Evolutionary conservation across 2,797 vertebrate genomes (phyloP).

Genomic region (Amphiprion clarkii): DNA sequence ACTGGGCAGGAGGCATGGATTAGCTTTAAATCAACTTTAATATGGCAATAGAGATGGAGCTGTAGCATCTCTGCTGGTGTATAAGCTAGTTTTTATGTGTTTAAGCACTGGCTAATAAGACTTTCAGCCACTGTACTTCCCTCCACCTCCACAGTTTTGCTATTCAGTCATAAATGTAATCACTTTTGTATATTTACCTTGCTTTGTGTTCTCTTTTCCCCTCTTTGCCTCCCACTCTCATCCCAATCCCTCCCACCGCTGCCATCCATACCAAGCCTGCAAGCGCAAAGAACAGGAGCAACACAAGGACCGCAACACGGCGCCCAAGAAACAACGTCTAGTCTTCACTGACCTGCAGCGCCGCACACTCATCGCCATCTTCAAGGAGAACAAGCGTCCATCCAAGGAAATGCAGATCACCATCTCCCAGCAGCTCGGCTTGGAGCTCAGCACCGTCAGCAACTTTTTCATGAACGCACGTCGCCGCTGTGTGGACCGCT

Average conservation of each 20-base stretch:
- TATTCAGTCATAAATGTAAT: constrained; percentile 30
- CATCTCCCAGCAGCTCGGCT: constrained; percentile 98
- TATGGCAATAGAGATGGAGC: constrained; percentile 81
- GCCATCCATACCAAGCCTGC: constrained; percentile 89
- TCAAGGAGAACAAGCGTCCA: constrained; percentile 99
- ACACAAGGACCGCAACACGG: constrained; percentile 94
- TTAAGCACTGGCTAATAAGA: constrained; percentile 67
- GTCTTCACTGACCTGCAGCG: constrained; percentile 99
- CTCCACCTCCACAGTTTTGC: constrained; percentile 46
- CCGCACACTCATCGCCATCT: constrained; percentile 98
- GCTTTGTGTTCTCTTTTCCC: constrained; percentile 69
- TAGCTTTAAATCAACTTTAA: constrained; percentile 89
- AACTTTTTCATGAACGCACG: constrained; percentile 99
- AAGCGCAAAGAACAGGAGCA: constrained; percentile 99
- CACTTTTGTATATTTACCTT: constrained; percentile 81
- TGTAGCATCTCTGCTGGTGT: constrained; percentile 65
- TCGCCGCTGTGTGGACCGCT: constrained; percentile 96
- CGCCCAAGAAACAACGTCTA: constrained; percentile 97
- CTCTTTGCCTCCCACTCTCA: constrained; percentile 81
- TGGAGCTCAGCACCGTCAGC: constrained; percentile 99
- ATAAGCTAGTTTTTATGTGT: constrained; percentile 68
- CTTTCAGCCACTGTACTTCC: constrained; percentile 55
- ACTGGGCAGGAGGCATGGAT: constrained; percentile 85
- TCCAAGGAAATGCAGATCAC: constrained; percentile 99
- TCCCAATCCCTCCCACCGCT: constrained; percentile 73